Conservation (phyloP, 2,113 vertebrate genomes). For the Paraplagusia blochii region DNA sequence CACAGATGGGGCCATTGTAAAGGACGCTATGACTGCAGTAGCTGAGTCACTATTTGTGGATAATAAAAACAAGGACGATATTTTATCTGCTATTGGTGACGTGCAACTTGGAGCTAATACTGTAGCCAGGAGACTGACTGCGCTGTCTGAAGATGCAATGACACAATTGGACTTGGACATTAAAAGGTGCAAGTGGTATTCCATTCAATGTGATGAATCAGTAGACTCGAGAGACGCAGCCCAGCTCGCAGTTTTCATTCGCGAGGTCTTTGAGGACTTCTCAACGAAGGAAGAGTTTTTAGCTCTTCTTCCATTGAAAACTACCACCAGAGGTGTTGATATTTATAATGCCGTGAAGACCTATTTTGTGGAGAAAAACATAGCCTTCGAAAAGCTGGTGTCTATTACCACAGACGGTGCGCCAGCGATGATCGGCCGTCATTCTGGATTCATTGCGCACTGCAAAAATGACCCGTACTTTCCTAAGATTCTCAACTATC, state of each 20-base stretch:
- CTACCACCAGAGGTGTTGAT: slow-evolving; percentile 14
- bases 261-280: too few species aligned
- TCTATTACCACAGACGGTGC: neutral
- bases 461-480: neutral
- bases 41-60: neutral
- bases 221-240: neutral
- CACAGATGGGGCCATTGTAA: neutral
- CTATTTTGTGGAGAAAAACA: neutral
- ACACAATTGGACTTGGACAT: neutral
- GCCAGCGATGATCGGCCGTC: neutral
- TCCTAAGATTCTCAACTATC: neutral
- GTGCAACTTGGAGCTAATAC: neutral
- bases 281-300: neutral
- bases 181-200: neutral
- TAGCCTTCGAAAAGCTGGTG: slow-evolving; percentile 8
- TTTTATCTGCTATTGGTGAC: neutral
- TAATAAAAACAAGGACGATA: neutral
- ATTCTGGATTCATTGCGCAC: neutral
- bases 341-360: neutral
- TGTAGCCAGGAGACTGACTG: neutral
- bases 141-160: neutral
- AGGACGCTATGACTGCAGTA: neutral
- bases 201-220: neutral
- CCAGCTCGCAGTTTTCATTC: neutral
- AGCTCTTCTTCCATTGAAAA: slow-evolving; percentile 9